Percentiles rank a stretch among this genome's conserved stretches.
Evolutionary conservation across 2,888 invertebrate species (phyloP).

Genomic region (Prostheceraeus crozeri): DNA sequence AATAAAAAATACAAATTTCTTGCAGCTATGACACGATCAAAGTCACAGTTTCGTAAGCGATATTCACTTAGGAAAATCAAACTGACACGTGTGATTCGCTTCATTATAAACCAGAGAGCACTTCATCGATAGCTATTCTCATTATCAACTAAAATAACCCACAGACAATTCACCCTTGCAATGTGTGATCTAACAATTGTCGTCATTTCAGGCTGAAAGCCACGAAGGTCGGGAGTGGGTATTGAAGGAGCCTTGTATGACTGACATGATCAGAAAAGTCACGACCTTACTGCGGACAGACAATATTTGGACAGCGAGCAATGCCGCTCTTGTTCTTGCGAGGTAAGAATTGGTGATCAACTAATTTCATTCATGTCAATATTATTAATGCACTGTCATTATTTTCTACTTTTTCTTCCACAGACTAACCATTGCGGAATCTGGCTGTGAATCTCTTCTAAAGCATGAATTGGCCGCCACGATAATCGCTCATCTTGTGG

Average conservation of each 20-base stretch:
- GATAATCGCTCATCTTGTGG: conserved; percentile 48
- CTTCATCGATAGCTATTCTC: too few relatives aligned
- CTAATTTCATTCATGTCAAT: background rate
- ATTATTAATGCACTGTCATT: background rate
- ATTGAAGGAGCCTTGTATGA: conserved; percentile 47
- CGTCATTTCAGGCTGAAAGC: conserved; percentile 50
- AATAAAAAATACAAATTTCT: too few relatives aligned
- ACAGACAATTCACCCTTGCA: too few relatives aligned
- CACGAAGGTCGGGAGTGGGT: conserved; percentile 54
- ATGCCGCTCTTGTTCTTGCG: conserved; percentile 55
- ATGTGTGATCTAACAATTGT: too few relatives aligned
- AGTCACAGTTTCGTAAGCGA: too few relatives aligned
- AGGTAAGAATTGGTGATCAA: conserved; percentile 43
- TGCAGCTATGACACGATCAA: too few relatives aligned
- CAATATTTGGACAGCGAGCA: conserved; percentile 56
- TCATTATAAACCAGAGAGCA: too few relatives aligned
- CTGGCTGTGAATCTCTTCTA: conserved; percentile 49
- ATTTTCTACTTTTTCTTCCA: conserved; percentile 27
- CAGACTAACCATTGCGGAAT: conserved; percentile 53
- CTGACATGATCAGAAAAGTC: conserved; percentile 46
- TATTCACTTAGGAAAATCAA: too few relatives aligned
- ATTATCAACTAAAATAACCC: too few relatives aligned
- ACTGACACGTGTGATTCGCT: too few relatives aligned
- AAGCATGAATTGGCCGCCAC: conserved; percentile 46
- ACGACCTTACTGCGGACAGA: conserved; percentile 48